These are phyloP conservation scores for Macrotrachela quadricornifera DNA, from an alignment of 1,140 invertebrate species.

Conservation along the genomic window DNA sequence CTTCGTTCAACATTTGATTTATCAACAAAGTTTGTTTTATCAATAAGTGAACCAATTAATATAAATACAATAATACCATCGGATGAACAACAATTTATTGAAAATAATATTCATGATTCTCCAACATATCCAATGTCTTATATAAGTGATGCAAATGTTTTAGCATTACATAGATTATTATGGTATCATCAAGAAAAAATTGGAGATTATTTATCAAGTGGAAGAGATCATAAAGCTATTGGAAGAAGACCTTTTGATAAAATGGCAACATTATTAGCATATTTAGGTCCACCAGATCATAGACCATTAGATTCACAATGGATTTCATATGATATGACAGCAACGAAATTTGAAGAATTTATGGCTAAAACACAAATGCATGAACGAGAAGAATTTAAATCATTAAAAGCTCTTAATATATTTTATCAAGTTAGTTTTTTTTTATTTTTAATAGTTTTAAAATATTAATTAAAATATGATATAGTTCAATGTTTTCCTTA, in stretches of 20 bases:
- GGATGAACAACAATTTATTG: conserved; percentile 21
- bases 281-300: conserved; percentile 84
- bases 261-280: conserved; percentile 85
- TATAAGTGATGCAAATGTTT: conserved; percentile 82
- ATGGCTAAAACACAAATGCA: conserved; percentile 96
- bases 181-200: conserved; percentile 92
- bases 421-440: conserved; percentile 52
- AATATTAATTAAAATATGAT: no score
- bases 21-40: conserved; percentile 28
- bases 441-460: no score
- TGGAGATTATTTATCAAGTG: conserved; percentile 85
- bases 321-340: conserved; percentile 75
- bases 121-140: conserved; percentile 45
- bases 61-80: conserved; percentile 5
- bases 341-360: conserved; percentile 86
- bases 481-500: no score
- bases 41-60: not conserved
- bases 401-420: conserved; percentile 79
- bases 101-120: not conserved
- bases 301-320: conserved; percentile 32
- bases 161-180: conserved; percentile 68
- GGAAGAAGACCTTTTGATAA: conserved; percentile 86
- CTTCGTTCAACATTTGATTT: conserved; percentile 69
- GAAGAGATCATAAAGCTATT: conserved; percentile 78
- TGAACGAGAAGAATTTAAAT: conserved; percentile 92